Evolutionary conservation across 1,140 invertebrate genomes (phyloP).

Genomic region (Drosophila tsacasi): DNA sequence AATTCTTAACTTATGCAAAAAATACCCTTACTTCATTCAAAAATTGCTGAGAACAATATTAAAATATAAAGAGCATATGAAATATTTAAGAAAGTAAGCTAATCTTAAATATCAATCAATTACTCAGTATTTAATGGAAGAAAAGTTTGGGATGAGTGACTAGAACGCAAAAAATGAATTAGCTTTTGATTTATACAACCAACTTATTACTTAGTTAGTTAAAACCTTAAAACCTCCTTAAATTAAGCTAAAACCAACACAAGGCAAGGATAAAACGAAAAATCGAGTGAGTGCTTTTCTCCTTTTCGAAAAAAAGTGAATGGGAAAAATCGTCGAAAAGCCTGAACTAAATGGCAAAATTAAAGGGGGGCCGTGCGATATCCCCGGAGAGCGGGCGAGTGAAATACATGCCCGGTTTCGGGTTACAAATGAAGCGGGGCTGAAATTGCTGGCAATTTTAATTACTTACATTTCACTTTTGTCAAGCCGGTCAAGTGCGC

Average conservation of each 20-base stretch:
- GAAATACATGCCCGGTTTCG: constrained; percentile 38
- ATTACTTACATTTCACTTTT: constrained; percentile 83
- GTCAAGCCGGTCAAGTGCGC: constrained; percentile 75
- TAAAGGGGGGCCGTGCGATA: background rate
- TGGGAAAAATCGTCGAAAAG: constrained; percentile 2
- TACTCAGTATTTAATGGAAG: background rate
- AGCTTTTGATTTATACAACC: background rate
- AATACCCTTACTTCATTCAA: no score
- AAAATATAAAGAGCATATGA: no score
- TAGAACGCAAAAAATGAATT: background rate
- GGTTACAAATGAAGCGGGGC: constrained; percentile 55
- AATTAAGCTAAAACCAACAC: background rate
- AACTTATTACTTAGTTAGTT: background rate
- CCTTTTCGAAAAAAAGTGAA: constrained; percentile 21
- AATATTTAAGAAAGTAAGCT: background rate
- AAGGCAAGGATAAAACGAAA: background rate
- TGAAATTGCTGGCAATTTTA: constrained; percentile 75
- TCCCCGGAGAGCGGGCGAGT: constrained; percentile 4
- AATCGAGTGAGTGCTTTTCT: background rate
- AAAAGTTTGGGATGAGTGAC: background rate
- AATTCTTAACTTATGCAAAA: background rate
- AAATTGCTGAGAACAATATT: no score
- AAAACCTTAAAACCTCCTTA: background rate
- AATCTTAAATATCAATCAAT: background rate
- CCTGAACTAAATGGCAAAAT: background rate